A percentile compares a stretch with the other conserved stretches of the same genome.
These are phyloP conservation scores for Euplagia quadripunctaria DNA, from an alignment of 2,888 invertebrate genomes.

Conservation along the genomic window DNA sequence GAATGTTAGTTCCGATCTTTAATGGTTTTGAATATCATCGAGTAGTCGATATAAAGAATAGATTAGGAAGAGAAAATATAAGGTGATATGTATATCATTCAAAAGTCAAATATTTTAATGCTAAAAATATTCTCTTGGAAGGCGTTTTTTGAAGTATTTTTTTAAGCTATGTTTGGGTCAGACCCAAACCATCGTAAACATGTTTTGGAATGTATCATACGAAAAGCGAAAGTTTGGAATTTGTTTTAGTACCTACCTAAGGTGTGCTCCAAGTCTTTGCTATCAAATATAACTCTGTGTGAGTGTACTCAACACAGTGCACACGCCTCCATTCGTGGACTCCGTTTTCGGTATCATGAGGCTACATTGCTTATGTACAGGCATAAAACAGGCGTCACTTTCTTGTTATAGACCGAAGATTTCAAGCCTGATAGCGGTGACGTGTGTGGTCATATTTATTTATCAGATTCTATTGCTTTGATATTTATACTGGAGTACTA, in stretches of 20 bases:
- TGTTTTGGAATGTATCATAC: too few species aligned
- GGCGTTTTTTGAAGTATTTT: too few species aligned
- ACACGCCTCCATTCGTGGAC: conserved; percentile 66
- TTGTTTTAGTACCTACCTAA: too few species aligned
- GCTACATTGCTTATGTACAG: conserved; percentile 55
- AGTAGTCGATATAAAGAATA: too few species aligned
- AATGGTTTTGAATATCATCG: neutral
- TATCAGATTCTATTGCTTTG: conserved; percentile 3
- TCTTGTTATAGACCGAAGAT: conserved; percentile 52
- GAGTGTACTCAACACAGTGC: conserved; percentile 20
- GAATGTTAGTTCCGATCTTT: neutral
- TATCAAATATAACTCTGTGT: conserved; percentile 5
- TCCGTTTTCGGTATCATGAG: conserved; percentile 69
- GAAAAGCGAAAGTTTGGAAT: too few species aligned
- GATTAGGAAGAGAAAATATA: too few species aligned
- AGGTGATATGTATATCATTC: too few species aligned
- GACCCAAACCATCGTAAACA: too few species aligned
- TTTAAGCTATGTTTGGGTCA: too few species aligned
- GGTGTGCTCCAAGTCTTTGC: neutral
- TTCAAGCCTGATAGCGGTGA: conserved; percentile 46
- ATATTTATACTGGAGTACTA: neutral
- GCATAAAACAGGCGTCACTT: conserved; percentile 48
- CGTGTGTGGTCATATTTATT: conserved; percentile 42
- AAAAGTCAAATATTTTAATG: too few species aligned
- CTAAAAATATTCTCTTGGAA: too few species aligned